Percentiles rank a stretch among this genome's conserved stretches.
These are phyloP conservation scores for Rutilus rutilus DNA, from an alignment of 2,113 vertebrate genomes.

Conservation along the genomic window DNA sequence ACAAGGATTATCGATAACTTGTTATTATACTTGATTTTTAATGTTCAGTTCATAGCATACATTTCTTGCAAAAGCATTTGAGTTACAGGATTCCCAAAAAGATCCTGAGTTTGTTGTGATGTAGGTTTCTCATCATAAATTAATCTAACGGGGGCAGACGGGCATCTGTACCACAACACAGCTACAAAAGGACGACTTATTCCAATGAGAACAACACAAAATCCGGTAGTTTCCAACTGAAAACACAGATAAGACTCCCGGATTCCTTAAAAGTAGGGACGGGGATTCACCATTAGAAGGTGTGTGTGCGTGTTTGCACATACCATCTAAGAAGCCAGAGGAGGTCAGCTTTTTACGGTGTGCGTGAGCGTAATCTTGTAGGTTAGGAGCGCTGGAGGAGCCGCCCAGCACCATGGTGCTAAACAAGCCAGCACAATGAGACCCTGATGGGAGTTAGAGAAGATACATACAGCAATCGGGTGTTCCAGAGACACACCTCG, in stretches of 20 bases:
- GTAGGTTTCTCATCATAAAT: neutral
- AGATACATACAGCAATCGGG: constrained; percentile 90
- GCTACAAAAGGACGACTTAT: neutral
- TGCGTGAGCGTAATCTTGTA: constrained; percentile 93
- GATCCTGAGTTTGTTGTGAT: neutral
- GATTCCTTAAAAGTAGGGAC: constrained; percentile 64
- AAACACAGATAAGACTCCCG: constrained; percentile 59
- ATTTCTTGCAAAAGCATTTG: neutral
- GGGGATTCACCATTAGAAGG: constrained; percentile 65
- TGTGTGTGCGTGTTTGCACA: constrained; percentile 88
- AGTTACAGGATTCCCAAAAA: neutral
- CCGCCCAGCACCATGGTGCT: constrained; percentile 92
- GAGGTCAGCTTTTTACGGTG: constrained; percentile 96
- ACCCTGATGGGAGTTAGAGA: constrained; percentile 94
- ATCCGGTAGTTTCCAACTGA: neutral
- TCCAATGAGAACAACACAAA: neutral
- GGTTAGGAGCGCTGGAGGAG: constrained; percentile 95
- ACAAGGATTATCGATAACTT: neutral
- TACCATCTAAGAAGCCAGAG: constrained; percentile 94
- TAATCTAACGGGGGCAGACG: neutral
- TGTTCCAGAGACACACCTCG: constrained; percentile 82
- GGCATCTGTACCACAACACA: neutral
- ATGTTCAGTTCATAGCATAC: neutral
- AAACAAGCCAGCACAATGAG: constrained; percentile 93
- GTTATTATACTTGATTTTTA: neutral